phyloP scores from a whole-genome alignment of 2,888 invertebrate genomes.

The Graphium colonna region DNA sequence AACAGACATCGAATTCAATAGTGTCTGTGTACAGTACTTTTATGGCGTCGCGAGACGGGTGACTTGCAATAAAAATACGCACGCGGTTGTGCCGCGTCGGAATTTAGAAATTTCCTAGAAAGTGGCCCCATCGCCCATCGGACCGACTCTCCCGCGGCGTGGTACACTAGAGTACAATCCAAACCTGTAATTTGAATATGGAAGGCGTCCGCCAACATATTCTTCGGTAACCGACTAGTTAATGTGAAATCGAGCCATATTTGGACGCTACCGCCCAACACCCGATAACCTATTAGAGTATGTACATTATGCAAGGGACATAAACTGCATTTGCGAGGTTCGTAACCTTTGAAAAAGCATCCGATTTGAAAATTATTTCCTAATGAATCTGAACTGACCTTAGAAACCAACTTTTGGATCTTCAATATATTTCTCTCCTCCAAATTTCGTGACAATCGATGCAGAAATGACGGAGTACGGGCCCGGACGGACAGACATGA shows the following conservation, averaged over 20 bases:
- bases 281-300: conserved; percentile 19
- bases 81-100: conserved; percentile 29
- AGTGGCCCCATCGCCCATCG: conserved; percentile 36
- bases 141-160: conserved; percentile 41
- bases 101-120: conserved; percentile 52
- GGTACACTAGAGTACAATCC: conserved; percentile 43
- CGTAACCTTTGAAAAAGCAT: too few species aligned
- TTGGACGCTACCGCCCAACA: conserved; percentile 33
- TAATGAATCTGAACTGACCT: too few species aligned
- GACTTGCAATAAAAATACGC: conserved; percentile 26
- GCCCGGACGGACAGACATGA: too few species aligned
- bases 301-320: conserved; percentile 6
- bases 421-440: too few species aligned
- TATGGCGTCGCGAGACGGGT: conserved; percentile 5
- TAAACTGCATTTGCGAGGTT: neutral
- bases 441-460: too few species aligned
- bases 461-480: too few species aligned
- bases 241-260: conserved; percentile 46
- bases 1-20: neutral
- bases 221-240: conserved; percentile 38
- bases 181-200: conserved; percentile 66
- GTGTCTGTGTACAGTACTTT: conserved; percentile 5
- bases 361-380: too few species aligned
- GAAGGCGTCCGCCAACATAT: conserved; percentile 38
- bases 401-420: too few species aligned